Evolutionary conservation across 2,113 vertebrate genomes (phyloP), one percentile per base, ranked within the genome.

Genomic region (Phaetusa simplex): DNA sequence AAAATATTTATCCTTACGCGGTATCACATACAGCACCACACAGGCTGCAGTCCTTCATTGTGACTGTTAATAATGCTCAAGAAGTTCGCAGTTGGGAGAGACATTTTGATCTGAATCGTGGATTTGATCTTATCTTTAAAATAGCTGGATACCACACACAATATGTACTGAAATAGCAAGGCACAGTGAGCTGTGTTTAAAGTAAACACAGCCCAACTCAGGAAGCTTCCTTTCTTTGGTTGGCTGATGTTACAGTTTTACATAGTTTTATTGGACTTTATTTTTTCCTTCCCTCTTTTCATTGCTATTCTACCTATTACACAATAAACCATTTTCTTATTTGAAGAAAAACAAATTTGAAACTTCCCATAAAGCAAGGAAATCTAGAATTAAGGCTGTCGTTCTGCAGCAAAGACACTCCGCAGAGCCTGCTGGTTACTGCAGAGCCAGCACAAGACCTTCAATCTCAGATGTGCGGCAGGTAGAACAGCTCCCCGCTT

Each of bases 51-150:
- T 52, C 59, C 82, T 88, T 59, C 50, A 64, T 3, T 59, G 38
- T 58, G 69, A 66, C 30, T 52, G 76, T 69, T 27, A 45, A 17
- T n/a, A 92, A 50, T 14, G 42, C 55, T 70, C 52, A 64, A 47
- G 36, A 90, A 84, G 29, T 78, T 83, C 52, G 69, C 22, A 84
- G 65, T 0, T 81, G 52, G 61, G 23, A 92, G 11, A 59, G 40
- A 64, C 13, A 74, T 64, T 93, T 64, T 91, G 16, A 88, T 64
- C 56, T 45, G 29, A 74, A 82, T n/a, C 69, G 43, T 3, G 2
- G 79, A 89, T 79, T 71, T 82, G 58, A 93, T 82, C 66, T 93
- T 79, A 58, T 55, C 80, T 89, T 65, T 71, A 85, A 64, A 96
- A 82, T 47, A 95, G 50, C 52, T 89, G 73, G 89, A 72, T 53